Base-by-base conservation (phyloP, 1,140 invertebrate genomes). In the Calycopis cecrops region DNA sequence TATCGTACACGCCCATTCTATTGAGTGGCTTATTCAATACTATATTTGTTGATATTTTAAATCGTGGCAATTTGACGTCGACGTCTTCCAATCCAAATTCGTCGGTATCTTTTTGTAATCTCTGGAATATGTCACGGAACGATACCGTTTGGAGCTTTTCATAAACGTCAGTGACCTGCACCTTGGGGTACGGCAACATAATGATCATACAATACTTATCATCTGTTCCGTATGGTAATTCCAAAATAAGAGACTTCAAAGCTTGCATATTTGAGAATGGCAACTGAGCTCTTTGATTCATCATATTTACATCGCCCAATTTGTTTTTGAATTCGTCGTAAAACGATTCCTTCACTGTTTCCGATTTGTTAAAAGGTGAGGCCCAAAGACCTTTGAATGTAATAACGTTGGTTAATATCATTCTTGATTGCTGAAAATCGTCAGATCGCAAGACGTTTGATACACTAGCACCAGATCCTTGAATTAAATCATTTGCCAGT, bases 311-410 rank as follows among this genome's bases (percentile, higher is more conserved):
- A 63, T 81, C 68, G 3, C 88, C 88, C 10, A 90, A 71, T 53
- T 73, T 66, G 2, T 78, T 73, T 14, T 80, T 85, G 17, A 85
- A 73, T 55, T 91, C 90, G 56, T 90, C 85, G 55, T 87, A 90
- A 61, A 92, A 92, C 0, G 76, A 57, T 52, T 90, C 89, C 12
- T 67, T 48, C 14, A 60, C 75, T 0, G 95, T 96, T 0, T 79
- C 72, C 0, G 82, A 69, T 35, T 66, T 73, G 67, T 95, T 91
- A 66, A 97, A 97, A 0, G 92, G 90, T 3, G 65, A 71, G 52
- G 89, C 80, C 95, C 96, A 97, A 0, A 88, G 76, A 9, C 94
- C 95, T 83, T 94, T 96, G 82, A 97, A 97, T 59, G 93, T 95
- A 35, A 97, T 89, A 0, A 92, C 92, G 57, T 95, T 96, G 0